These are phyloP conservation scores for Diplodus puntazzo DNA, from an alignment of 2,797 vertebrate species.

Conservation along the genomic window DNA sequence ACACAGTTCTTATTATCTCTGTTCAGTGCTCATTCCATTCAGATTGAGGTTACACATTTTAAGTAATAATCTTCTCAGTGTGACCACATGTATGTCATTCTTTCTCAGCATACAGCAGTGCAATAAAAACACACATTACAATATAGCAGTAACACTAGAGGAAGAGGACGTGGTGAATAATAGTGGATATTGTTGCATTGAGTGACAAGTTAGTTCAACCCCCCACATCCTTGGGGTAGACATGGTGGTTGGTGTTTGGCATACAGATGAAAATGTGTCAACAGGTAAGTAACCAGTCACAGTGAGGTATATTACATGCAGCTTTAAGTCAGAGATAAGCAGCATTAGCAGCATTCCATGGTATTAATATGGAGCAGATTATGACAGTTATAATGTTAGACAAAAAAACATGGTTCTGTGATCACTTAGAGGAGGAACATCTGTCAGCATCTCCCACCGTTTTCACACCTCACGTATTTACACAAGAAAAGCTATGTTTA, in stretches of 20 bases:
- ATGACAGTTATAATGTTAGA: slow-evolving; percentile 86
- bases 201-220: slow-evolving; percentile 53
- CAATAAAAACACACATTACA: slow-evolving; percentile 12
- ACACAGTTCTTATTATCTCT: slow-evolving; percentile 1
- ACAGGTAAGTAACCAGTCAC: slow-evolving; percentile 65
- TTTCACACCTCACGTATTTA: slow-evolving; percentile 52
- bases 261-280: slow-evolving; percentile 72
- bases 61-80: neutral
- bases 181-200: slow-evolving; percentile 27
- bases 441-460: slow-evolving; percentile 78
- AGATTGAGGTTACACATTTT: neutral
- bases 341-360: slow-evolving; percentile 93
- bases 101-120: slow-evolving; percentile 11
- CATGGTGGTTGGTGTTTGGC: slow-evolving; percentile 55
- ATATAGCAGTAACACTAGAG: slow-evolving; percentile 18
- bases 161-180: slow-evolving; percentile 12
- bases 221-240: slow-evolving; percentile 35
- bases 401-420: slow-evolving; percentile 86
- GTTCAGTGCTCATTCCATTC: neutral
- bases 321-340: slow-evolving; percentile 81
- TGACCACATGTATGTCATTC: neutral
- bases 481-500: slow-evolving; percentile 56
- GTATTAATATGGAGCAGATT: slow-evolving; percentile 92
- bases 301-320: slow-evolving; percentile 78
- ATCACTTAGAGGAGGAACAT: slow-evolving; percentile 83